These are phyloP conservation scores for Habroteleia sp. DNA, from an alignment of 2,888 invertebrate genomes.

Conservation along the genomic window DNA sequence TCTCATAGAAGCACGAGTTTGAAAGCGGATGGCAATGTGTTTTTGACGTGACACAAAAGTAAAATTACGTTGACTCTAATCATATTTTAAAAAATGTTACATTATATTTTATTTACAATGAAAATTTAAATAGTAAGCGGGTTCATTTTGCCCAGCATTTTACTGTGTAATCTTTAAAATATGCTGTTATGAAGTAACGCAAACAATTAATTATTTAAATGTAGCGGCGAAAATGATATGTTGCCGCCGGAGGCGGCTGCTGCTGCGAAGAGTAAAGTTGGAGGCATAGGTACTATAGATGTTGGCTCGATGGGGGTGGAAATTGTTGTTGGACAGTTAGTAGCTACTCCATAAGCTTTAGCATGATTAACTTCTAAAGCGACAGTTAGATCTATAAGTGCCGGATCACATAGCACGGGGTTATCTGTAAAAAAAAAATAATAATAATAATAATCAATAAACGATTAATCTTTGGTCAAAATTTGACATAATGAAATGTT, in stretches of 20 bases:
- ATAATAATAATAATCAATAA: no score
- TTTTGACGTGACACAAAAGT: no score
- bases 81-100: no score
- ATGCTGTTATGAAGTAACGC: slow-evolving; percentile 1
- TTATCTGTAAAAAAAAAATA: slow-evolving; percentile 84
- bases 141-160: no score
- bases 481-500: neutral
- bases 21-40: no score
- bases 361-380: slow-evolving; percentile 88
- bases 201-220: slow-evolving; percentile 72
- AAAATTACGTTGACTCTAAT: no score
- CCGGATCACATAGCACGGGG: slow-evolving; percentile 90
- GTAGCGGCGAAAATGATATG: slow-evolving; percentile 79
- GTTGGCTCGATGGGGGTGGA: slow-evolving; percentile 68
- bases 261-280: slow-evolving; percentile 73
- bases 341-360: slow-evolving; percentile 86
- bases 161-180: no score
- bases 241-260: slow-evolving; percentile 77
- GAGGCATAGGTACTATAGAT: slow-evolving; percentile 72
- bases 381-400: slow-evolving; percentile 86
- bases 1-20: no score
- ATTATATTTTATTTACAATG: no score
- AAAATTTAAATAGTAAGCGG: no score
- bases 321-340: slow-evolving; percentile 75
- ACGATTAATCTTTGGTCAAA: no score